Conservation (phyloP, 1,140 invertebrate genomes). For the Pomacea maculata region DNA sequence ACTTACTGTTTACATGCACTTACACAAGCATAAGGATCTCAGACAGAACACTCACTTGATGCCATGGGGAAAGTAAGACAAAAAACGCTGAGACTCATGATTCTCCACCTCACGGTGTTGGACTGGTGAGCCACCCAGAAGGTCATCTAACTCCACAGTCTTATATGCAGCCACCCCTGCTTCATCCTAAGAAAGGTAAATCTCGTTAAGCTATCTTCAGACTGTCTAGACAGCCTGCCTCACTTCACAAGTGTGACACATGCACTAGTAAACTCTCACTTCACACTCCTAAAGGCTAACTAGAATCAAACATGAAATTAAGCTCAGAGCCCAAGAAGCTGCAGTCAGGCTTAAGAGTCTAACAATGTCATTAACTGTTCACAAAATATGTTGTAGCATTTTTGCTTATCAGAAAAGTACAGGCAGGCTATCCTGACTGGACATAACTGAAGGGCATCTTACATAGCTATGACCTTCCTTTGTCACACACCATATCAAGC, state of each 20-base stretch:
- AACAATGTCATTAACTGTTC: too few relatives aligned
- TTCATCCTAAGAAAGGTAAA: constrained; percentile 70
- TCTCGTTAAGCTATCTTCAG: too few relatives aligned
- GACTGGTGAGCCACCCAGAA: constrained; percentile 81
- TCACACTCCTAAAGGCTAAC: too few relatives aligned
- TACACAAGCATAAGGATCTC: background rate
- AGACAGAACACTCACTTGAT: constrained; percentile 58
- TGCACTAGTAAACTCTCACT: too few relatives aligned
- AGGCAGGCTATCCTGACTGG: too few relatives aligned
- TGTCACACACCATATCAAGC: too few relatives aligned
- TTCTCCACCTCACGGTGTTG: constrained; percentile 89
- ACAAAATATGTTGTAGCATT: too few relatives aligned
- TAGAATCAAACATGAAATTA: background rate
- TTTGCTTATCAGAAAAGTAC: too few relatives aligned
- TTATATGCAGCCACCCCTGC: constrained; percentile 73
- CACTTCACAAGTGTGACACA: background rate
- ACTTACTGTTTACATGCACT: background rate
- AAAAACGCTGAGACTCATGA: constrained; percentile 83
- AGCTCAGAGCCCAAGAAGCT: too few relatives aligned
- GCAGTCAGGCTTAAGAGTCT: too few relatives aligned
- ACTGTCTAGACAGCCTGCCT: background rate
- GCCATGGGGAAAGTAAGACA: constrained; percentile 76
- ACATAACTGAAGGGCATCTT: too few relatives aligned
- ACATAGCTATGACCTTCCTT: too few relatives aligned
- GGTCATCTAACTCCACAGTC: constrained; percentile 75